A percentile compares a stretch with the other conserved stretches of the same genome.
Conservation (phyloP, 1,140 invertebrate genomes). For the Paraescarpia echinospica region DNA sequence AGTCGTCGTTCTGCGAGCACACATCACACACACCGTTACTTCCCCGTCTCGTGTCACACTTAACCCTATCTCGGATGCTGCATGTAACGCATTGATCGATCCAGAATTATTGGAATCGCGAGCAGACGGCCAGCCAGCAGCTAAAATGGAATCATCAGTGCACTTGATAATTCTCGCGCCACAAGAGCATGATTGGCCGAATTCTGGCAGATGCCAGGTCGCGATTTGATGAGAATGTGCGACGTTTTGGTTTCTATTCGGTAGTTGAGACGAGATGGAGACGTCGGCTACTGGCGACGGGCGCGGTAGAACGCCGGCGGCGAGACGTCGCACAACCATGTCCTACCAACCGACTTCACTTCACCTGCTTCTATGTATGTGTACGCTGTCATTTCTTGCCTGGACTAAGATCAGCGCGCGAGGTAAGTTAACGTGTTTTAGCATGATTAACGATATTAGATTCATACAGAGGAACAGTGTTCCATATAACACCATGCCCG, state of each 20-base stretch:
- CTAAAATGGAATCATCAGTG: background rate
- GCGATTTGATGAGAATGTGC: background rate
- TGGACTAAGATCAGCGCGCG: background rate
- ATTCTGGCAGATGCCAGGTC: background rate
- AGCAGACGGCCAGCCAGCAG: background rate
- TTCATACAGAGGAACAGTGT: too few species aligned
- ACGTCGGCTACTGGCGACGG: background rate
- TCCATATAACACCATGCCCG: too few species aligned
- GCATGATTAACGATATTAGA: too few species aligned
- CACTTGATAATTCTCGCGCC: background rate
- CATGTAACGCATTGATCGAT: conserved; percentile 5
- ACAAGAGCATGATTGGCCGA: background rate
- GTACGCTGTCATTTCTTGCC: background rate
- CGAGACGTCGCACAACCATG: background rate
- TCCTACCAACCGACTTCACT: background rate
- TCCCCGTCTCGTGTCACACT: background rate
- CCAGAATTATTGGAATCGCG: background rate
- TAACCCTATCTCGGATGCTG: background rate
- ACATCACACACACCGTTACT: background rate
- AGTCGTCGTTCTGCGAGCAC: background rate
- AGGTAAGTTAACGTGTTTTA: background rate
- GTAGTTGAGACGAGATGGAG: background rate
- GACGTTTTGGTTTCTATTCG: background rate
- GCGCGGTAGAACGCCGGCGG: background rate
- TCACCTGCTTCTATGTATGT: background rate